Evolutionary conservation across 2,113 vertebrate species (phyloP), one percentile per base, ranked within the genome.

Genomic region (Hystrix cristata): DNA sequence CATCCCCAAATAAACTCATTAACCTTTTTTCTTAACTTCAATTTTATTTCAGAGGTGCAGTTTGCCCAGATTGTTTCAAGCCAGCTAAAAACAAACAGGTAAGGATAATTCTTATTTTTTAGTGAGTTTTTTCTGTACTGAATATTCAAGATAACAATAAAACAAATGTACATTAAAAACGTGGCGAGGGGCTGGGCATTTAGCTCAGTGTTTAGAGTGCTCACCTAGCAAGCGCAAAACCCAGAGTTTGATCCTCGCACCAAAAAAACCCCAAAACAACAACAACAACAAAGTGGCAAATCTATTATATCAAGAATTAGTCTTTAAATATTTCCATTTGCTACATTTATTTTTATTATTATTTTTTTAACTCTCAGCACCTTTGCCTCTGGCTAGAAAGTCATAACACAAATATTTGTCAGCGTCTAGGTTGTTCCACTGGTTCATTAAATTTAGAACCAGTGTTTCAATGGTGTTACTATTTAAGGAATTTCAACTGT

Each of bases 11-110:
- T 92, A 92, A 96, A 90, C 43, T 83, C 46, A 95, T 38, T 96
- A 90, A 97, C 76, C 15, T 95, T 95, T 89, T 91, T 78, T 79
- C 82, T 96, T 95, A 90, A 96, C 60, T 96, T 97, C 65, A 92
- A 96, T 97, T 98, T 97, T 98, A 51, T 97, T 98, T 59, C 98
- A 99, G 99, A 95, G 99, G 99, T 16, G 89, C 96, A 5, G 90
- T 98, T 7, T 99, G 99, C 95, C 99, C 99, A 1, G 99, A 99
- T 98, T 99, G 99, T 98, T 99, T 99, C 98, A 99, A 99, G 97
- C 99, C 99, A 97, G 99, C 99, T 0, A 99, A 99, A 98, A 99
- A 99, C 98, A 99, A 99, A 98, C 99, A 99, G 98, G 99, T 99
- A 99, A 98, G 98, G 71, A 53, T 93, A 19, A 48, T 55, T 86